Percentiles rank a stretch among this genome's conserved stretches.
phyloP scores from a whole-genome alignment of 2,113 vertebrate species.

The Erythrocercus mccallii region DNA sequence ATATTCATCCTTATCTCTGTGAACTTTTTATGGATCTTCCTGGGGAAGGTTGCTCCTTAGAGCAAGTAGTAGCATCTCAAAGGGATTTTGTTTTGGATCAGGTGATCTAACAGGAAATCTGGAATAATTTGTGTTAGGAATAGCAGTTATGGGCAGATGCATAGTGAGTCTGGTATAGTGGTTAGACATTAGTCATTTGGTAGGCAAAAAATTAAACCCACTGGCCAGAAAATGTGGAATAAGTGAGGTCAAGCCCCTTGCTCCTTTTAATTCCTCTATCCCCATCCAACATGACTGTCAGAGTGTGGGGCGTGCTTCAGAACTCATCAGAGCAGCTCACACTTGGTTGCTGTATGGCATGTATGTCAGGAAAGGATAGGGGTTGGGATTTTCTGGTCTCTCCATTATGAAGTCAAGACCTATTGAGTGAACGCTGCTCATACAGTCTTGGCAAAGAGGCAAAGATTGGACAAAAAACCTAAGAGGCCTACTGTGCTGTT shows the following conservation, averaged over 20 bases:
- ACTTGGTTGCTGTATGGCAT: not conserved
- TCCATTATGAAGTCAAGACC: not conserved
- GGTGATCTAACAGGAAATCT: not conserved
- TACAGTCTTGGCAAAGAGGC: not conserved
- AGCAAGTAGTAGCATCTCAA: not conserved
- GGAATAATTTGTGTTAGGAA: not conserved
- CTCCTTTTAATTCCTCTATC: not conserved
- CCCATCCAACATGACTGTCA: not conserved
- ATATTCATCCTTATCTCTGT: not conserved
- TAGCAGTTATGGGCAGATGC: not conserved
- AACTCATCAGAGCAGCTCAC: not conserved
- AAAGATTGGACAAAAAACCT: not conserved
- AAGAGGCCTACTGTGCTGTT: not conserved
- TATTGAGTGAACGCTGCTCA: not conserved
- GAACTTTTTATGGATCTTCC: not conserved
- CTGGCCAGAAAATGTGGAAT: fast-evolving
- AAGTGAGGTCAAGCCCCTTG: not conserved
- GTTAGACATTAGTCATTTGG: not conserved
- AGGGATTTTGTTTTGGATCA: not conserved
- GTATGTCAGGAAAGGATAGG: not conserved
- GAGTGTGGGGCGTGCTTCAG: not conserved
- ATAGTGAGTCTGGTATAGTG: not conserved
- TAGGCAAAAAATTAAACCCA: not conserved
- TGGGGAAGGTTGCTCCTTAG: not conserved
- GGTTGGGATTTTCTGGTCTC: not conserved